These are phyloP conservation scores for Bolinopsis microptera DNA, from an alignment of 37 sponge, comb jelly and placozoan species.

Conservation along the genomic window DNA sequence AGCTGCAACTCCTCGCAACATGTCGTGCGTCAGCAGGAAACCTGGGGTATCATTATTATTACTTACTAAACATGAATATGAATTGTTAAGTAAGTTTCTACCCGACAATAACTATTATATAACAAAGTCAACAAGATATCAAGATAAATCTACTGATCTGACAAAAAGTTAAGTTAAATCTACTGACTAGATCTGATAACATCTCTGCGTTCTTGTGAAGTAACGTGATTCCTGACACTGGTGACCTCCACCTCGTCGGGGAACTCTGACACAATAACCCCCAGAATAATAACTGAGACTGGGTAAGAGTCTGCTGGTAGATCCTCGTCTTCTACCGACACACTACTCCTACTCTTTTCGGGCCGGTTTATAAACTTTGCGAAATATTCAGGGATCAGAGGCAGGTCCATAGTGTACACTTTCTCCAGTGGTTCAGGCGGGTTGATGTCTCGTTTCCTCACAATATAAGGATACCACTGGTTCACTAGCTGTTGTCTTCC, in stretches of 20 bases:
- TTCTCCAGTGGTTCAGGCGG: slow-evolving; percentile 22
- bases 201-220: background rate
- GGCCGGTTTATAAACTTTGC: slow-evolving; percentile 2
- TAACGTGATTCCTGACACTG: background rate
- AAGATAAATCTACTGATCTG: too few relatives aligned
- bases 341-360: slow-evolving; percentile 25
- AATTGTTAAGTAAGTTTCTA: too few relatives aligned
- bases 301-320: background rate
- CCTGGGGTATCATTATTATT: too few relatives aligned
- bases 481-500: slow-evolving; percentile 34
- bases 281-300: slow-evolving; percentile 41
- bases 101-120: too few relatives aligned
- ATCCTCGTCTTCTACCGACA: slow-evolving; percentile 42
- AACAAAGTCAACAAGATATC: too few relatives aligned
- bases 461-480: slow-evolving; percentile 51
- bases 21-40: slow-evolving; percentile 55
- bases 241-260: slow-evolving; percentile 17
- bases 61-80: too few relatives aligned
- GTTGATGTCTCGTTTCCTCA: background rate
- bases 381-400: slow-evolving; percentile 9
- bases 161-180: too few relatives aligned
- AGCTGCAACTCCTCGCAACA: slow-evolving; percentile 32
- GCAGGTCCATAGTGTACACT: background rate
- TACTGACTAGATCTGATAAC: background rate
- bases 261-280: slow-evolving; percentile 45